Percentiles rank a stretch among this genome's conserved stretches.
phyloP scores from a whole-genome alignment of 2,888 invertebrate genomes.

The Brachypalpus laphriformis region DNA sequence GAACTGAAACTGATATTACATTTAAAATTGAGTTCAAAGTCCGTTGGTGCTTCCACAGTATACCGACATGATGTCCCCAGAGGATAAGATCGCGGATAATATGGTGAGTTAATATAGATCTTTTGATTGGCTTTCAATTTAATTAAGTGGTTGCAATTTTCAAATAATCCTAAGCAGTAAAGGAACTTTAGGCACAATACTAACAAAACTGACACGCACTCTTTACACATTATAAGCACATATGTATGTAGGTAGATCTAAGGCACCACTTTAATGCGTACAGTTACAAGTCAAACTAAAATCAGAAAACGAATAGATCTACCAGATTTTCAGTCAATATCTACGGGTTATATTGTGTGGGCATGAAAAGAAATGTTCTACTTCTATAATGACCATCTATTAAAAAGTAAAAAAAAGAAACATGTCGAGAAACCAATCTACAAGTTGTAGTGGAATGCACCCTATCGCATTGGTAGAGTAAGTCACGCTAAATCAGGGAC shows the following conservation, averaged over 20 bases:
- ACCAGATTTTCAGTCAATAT: background rate
- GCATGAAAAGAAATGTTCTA: background rate
- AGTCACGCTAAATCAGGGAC: no score
- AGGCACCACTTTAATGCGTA: background rate
- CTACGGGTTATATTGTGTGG: background rate
- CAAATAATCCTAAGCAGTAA: conserved; percentile 61
- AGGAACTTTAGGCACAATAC: conserved; percentile 5
- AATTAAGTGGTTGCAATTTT: conserved; percentile 80
- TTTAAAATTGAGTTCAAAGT: conserved; percentile 78
- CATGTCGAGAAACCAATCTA: background rate
- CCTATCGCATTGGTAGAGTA: background rate
- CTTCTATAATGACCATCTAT: background rate
- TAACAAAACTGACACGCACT: background rate
- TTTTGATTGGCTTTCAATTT: conserved; percentile 77
- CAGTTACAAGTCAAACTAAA: conserved; percentile 25
- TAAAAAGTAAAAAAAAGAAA: background rate
- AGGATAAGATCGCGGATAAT: conserved; percentile 79
- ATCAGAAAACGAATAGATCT: background rate
- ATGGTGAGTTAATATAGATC: conserved; percentile 80
- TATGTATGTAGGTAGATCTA: background rate
- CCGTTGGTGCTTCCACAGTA: conserved; percentile 78
- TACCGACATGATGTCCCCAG: conserved; percentile 81
- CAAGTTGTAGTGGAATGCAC: no score
- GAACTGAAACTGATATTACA: conserved; percentile 79
- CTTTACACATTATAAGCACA: background rate